These are phyloP conservation scores for Pristionchus mayeri DNA, from an alignment of 2,888 invertebrate species.

Conservation along the genomic window DNA sequence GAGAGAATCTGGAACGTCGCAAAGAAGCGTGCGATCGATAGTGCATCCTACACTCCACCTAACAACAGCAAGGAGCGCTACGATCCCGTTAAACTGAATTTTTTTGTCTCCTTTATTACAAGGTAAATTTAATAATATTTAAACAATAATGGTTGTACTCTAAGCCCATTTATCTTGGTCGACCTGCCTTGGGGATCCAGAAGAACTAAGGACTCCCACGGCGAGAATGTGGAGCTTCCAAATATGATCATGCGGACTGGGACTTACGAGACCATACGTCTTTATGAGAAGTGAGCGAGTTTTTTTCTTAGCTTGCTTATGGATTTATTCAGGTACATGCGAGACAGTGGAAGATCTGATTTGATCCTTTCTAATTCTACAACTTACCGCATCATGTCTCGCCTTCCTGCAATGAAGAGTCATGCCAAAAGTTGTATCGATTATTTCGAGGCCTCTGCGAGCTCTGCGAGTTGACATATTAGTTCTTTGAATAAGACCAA, in stretches of 20 bases:
- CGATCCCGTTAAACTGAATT: not conserved
- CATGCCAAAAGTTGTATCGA: not conserved
- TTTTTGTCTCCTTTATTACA: no score
- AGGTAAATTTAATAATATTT: not conserved
- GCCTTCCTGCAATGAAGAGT: no score
- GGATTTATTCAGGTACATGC: not conserved
- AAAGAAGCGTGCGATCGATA: not conserved
- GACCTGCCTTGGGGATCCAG: no score
- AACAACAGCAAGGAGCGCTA: not conserved
- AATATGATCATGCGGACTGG: not conserved
- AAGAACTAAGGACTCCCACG: no score
- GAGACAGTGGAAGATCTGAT: no score
- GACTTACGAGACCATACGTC: not conserved
- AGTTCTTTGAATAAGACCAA: not conserved
- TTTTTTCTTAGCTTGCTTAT: not conserved
- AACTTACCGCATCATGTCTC: no score
- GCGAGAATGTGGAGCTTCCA: not conserved
- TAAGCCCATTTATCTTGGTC: no score
- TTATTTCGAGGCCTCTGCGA: not conserved
- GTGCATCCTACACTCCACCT: no score
- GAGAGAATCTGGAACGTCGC: no score
- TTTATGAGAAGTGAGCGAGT: not conserved
- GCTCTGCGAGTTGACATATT: not conserved
- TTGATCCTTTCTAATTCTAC: no score
- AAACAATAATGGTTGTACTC: not conserved